These are phyloP conservation scores for Helicoverpa zea DNA, from an alignment of 1,140 invertebrate species.

Conservation along the genomic window DNA sequence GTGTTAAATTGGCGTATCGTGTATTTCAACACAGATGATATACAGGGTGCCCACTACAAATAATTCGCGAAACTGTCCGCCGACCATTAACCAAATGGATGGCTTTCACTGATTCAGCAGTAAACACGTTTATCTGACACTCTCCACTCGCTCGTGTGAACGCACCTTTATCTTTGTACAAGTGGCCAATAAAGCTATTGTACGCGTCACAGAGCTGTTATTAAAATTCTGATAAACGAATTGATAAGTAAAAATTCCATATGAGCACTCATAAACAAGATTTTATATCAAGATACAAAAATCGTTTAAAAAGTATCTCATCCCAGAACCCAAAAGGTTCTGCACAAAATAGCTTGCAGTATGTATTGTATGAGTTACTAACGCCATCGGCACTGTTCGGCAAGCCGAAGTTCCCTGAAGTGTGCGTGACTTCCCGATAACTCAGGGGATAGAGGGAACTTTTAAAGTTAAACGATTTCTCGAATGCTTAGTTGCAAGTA, in stretches of 20 bases:
- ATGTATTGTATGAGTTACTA: not conserved
- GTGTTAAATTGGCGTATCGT: not conserved
- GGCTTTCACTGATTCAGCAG: constrained; percentile 19
- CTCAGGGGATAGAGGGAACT: constrained; percentile 25
- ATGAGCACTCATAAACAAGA: constrained; percentile 15
- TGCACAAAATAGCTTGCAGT: constrained; percentile 10
- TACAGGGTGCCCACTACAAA: not conserved
- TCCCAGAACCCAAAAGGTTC: too few relatives aligned
- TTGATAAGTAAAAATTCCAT: constrained; percentile 23
- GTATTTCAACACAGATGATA: not conserved
- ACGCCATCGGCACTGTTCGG: constrained; percentile 6
- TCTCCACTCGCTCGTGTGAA: constrained; percentile 12
- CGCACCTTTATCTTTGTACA: constrained; percentile 15
- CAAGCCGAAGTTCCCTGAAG: constrained; percentile 13
- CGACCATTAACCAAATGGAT: constrained; percentile 1
- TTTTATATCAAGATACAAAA: constrained; percentile 30
- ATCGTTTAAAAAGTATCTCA: constrained; percentile 11
- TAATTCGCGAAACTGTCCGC: not conserved
- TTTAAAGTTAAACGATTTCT: constrained; percentile 27
- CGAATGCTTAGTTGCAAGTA: constrained; percentile 24
- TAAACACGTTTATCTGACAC: constrained; percentile 19
- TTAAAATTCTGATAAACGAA: constrained; percentile 14
- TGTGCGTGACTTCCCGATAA: not conserved
- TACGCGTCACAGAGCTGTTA: constrained; percentile 2
- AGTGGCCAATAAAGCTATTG: constrained; percentile 32